phyloP scores from a whole-genome alignment of 2,113 vertebrate genomes.

The Taxidea taxus region DNA sequence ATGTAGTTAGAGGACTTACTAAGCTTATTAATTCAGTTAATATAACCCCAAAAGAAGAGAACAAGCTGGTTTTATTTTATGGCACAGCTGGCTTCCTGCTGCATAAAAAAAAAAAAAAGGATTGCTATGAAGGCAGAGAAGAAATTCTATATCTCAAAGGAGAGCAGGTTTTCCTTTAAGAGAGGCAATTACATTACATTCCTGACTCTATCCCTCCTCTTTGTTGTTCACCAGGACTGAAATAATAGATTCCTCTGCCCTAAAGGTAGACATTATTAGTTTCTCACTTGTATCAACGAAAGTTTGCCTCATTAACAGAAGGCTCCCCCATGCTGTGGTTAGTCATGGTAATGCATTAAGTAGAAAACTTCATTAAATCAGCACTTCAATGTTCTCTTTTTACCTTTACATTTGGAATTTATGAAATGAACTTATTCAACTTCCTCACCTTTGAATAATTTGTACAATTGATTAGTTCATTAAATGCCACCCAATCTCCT shows the following conservation, averaged over 20 bases:
- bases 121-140: neutral
- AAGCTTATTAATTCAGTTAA: constrained; percentile 29
- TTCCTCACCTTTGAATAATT: constrained; percentile 37
- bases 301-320: constrained; percentile 71
- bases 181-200: constrained; percentile 6
- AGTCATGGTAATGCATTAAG: constrained; percentile 66
- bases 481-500: neutral
- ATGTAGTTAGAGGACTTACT: neutral
- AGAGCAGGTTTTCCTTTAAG: constrained; percentile 48
- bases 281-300: constrained; percentile 59
- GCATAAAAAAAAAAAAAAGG: neutral
- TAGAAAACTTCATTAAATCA: constrained; percentile 55
- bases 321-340: constrained; percentile 64
- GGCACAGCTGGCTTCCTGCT: neutral
- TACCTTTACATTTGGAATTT: constrained; percentile 47
- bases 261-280: constrained; percentile 65
- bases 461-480: constrained; percentile 25
- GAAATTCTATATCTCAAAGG: neutral
- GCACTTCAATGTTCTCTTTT: constrained; percentile 41
- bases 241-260: constrained; percentile 71
- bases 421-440: neutral
- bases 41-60: neutral
- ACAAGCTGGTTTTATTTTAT: neutral
- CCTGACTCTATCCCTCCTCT: neutral
- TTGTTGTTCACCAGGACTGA: constrained; percentile 51